These are phyloP conservation scores for Mandrillus leucophaeus DNA, from an alignment of 2,113 vertebrate genomes.

Conservation along the genomic window DNA sequence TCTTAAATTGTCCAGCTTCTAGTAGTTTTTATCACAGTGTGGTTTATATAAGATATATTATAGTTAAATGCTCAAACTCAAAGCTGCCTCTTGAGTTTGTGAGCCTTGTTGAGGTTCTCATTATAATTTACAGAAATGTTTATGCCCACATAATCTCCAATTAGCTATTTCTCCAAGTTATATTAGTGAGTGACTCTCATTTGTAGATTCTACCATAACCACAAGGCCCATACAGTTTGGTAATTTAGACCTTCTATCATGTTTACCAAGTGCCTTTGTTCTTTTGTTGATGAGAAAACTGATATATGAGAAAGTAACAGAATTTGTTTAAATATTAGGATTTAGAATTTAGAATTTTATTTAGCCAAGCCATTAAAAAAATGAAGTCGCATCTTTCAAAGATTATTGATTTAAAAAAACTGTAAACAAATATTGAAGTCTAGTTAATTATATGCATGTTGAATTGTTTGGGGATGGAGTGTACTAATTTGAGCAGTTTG, in stretches of 20 bases:
- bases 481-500: background rate
- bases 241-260: background rate
- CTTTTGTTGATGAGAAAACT: conserved; percentile 42
- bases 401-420: conserved; percentile 50
- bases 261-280: background rate
- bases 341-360: conserved; percentile 51
- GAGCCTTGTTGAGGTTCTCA: conserved; percentile 49
- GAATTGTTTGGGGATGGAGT: background rate
- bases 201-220: conserved; percentile 38
- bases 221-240: background rate
- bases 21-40: conserved; percentile 8
- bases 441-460: background rate
- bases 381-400: conserved; percentile 45
- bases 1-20: background rate
- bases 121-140: conserved; percentile 46
- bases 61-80: conserved; percentile 37
- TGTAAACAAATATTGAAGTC: background rate
- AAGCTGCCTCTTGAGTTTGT: conserved; percentile 36
- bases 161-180: conserved; percentile 26
- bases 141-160: conserved; percentile 23
- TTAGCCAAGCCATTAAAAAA: background rate
- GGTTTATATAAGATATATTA: background rate
- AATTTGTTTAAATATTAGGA: conserved; percentile 47
- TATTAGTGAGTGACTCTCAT: conserved; percentile 32
- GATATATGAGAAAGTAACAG: background rate